phyloP scores from a whole-genome alignment of 2,797 vertebrate genomes.

The Acanthurus tractus region DNA sequence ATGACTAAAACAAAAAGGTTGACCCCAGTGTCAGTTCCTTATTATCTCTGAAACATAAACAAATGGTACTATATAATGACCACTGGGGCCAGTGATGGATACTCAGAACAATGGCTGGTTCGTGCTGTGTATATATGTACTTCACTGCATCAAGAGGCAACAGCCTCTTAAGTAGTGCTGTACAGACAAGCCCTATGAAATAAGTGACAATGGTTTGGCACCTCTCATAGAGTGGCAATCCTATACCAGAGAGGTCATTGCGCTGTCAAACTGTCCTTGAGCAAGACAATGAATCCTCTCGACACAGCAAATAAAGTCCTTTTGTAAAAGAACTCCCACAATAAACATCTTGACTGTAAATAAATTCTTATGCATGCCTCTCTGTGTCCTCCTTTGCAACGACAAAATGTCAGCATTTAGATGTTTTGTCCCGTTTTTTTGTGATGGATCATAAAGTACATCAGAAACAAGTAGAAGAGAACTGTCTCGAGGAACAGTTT shows the following conservation, averaged over 20 bases:
- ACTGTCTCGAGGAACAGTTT: slow-evolving; percentile 24
- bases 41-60: slow-evolving; percentile 55
- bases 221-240: slow-evolving; percentile 50
- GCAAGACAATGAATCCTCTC: slow-evolving; percentile 29
- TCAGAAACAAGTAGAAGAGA: slow-evolving; percentile 11
- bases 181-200: slow-evolving; percentile 22
- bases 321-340: slow-evolving; percentile 32
- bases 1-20: no score
- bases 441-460: slow-evolving; percentile 33
- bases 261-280: slow-evolving; percentile 54
- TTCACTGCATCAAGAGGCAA: slow-evolving; percentile 35
- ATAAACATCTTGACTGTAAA: slow-evolving; percentile 33
- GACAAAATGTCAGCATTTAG: slow-evolving; percentile 19
- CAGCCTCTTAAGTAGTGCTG: slow-evolving; percentile 22
- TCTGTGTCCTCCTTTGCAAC: slow-evolving; percentile 1
- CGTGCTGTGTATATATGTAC: slow-evolving; percentile 46
- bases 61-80: slow-evolving; percentile 40
- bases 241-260: slow-evolving; percentile 38
- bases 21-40: background rate
- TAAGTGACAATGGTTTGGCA: slow-evolving; percentile 33
- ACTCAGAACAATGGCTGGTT: slow-evolving; percentile 30
- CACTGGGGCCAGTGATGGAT: slow-evolving; percentile 38
- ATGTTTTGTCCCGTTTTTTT: slow-evolving; percentile 6
- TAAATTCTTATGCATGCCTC: background rate
- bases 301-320: slow-evolving; percentile 34